Evolutionary conservation across 2,888 invertebrate species (phyloP).

Genomic region (Dryadula phaetusa): DNA sequence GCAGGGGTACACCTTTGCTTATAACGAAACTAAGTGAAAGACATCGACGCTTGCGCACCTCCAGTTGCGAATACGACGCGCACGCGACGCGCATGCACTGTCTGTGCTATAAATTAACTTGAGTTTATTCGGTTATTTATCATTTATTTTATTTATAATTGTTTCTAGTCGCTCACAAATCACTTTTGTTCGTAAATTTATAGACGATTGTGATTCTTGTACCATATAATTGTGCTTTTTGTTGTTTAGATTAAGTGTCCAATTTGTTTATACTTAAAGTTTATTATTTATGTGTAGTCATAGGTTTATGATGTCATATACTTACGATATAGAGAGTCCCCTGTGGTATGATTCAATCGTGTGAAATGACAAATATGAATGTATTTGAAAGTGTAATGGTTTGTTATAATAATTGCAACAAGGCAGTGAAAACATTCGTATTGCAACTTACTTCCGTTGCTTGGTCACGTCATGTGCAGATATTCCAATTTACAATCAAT

Average conservation of each 20-base stretch:
- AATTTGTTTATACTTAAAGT: background rate
- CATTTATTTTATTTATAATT: slow-evolving; percentile 26
- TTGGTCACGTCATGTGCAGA: slow-evolving; percentile 28
- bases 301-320: background rate
- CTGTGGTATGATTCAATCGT: background rate
- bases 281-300: background rate
- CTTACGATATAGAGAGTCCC: background rate
- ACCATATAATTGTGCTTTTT: slow-evolving; percentile 1
- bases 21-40: slow-evolving; percentile 68
- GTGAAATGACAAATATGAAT: background rate
- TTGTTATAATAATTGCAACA: slow-evolving; percentile 11
- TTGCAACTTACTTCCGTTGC: slow-evolving; percentile 34
- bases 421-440: slow-evolving; percentile 37
- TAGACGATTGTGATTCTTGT: slow-evolving; percentile 22
- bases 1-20: slow-evolving; percentile 37
- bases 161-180: slow-evolving; percentile 8
- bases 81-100: slow-evolving; percentile 63
- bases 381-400: slow-evolving; percentile 23
- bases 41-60: slow-evolving; percentile 60
- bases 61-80: slow-evolving; percentile 70
- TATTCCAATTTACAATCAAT: slow-evolving; percentile 6
- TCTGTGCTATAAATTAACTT: slow-evolving; percentile 45
- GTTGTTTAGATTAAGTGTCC: background rate
- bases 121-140: slow-evolving; percentile 45
- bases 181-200: slow-evolving; percentile 1